phyloP scores from a whole-genome alignment of 2,888 invertebrate species.

The Piscicola geometra region DNA sequence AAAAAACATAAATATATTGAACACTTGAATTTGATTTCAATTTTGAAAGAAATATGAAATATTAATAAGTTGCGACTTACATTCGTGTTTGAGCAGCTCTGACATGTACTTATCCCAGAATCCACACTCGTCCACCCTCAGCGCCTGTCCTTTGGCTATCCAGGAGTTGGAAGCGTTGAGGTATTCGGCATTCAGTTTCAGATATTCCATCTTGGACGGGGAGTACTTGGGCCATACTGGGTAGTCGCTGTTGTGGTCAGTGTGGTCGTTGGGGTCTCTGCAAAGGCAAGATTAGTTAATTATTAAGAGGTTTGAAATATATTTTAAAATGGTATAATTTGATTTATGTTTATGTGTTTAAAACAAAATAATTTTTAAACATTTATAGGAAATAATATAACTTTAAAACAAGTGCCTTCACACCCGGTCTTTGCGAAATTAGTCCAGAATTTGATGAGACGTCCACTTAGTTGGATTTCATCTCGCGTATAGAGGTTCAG shows the following conservation, averaged over 20 bases:
- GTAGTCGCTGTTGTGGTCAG: neutral
- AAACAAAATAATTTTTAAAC: neutral
- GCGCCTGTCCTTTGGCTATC: conserved; percentile 72
- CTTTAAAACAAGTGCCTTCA: no score
- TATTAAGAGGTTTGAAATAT: neutral
- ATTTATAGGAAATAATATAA: neutral
- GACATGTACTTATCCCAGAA: conserved; percentile 92
- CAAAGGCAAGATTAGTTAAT: no score
- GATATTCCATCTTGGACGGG: conserved; percentile 72
- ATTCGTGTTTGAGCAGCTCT: conserved; percentile 60
- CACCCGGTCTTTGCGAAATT: conserved; percentile 50
- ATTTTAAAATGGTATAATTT: neutral
- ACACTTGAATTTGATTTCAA: no score
- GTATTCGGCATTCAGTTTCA: conserved; percentile 64
- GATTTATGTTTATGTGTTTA: neutral
- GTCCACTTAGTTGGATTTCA: conserved; percentile 76
- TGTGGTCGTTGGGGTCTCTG: neutral
- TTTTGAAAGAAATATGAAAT: neutral
- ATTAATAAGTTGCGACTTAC: neutral
- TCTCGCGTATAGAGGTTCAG: conserved; percentile 71
- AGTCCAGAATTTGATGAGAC: conserved; percentile 76
- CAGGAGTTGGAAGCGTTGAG: conserved; percentile 49
- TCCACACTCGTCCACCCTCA: conserved; percentile 81
- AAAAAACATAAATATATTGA: no score
- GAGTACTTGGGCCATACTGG: conserved; percentile 69